These are phyloP conservation scores for Drosophila sp. DNA, from an alignment of 1,140 invertebrate genomes.

Conservation along the genomic window DNA sequence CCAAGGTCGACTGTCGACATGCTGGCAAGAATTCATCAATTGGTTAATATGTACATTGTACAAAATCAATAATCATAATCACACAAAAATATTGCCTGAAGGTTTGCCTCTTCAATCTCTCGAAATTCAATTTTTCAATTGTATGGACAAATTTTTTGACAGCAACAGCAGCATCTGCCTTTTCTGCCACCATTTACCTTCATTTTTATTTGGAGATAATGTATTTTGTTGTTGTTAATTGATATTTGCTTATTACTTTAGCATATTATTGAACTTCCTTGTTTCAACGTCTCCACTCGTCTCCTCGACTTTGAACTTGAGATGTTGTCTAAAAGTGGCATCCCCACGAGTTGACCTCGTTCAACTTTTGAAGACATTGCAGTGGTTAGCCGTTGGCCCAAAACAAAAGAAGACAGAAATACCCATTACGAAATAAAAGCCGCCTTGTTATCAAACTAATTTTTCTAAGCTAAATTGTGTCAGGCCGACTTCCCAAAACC, in stretches of 20 bases:
- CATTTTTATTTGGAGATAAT: not conserved
- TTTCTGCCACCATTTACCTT: conserved; percentile 1
- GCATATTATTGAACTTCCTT: conserved; percentile 1
- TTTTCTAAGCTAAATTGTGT: not conserved
- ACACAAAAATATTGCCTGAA: not conserved
- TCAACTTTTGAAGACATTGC: not conserved
- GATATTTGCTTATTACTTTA: not conserved
- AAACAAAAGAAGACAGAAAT: not conserved
- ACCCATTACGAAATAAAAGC: not conserved
- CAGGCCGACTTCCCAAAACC: not conserved
- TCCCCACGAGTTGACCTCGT: not conserved
- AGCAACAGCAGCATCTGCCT: not conserved
- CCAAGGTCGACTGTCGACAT: not conserved
- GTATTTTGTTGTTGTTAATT: not conserved
- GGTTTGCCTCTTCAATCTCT: conserved; percentile 3
- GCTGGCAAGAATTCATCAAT: not conserved
- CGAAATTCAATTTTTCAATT: conserved; percentile 1
- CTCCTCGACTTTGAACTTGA: conserved; percentile 3
- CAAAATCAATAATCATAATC: conserved; percentile 3
- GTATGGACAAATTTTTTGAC: conserved; percentile 2
- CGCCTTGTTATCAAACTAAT: not conserved
- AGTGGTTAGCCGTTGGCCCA: not conserved
- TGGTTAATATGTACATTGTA: conserved; percentile 3
- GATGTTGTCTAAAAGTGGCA: not conserved
- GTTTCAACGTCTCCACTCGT: not conserved